Conservation (phyloP, 1,140 invertebrate species). For the Hycleus cichorii region DNA sequence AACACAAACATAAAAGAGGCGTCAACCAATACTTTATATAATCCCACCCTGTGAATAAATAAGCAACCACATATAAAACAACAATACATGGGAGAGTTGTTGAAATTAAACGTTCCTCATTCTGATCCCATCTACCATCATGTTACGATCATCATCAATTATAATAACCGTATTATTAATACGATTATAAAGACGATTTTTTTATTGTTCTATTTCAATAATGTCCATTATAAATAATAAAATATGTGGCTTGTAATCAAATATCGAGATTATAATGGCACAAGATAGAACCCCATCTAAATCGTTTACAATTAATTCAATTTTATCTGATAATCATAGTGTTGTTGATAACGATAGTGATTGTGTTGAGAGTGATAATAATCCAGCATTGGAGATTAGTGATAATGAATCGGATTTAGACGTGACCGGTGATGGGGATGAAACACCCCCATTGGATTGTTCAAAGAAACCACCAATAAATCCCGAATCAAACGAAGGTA, state of each 20-base stretch:
- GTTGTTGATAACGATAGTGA: conserved; percentile 23
- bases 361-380: conserved; percentile 46
- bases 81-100: too few species aligned
- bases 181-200: too few species aligned
- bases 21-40: conserved; percentile 24
- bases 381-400: conserved; percentile 22
- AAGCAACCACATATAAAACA: background rate
- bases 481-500: conserved; percentile 9
- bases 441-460: conserved; percentile 56
- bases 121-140: too few species aligned
- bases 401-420: conserved; percentile 74
- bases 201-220: too few species aligned
- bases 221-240: too few species aligned
- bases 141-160: too few species aligned
- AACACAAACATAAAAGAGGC: conserved; percentile 11
- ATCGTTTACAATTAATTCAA: conserved; percentile 65
- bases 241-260: too few species aligned
- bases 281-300: conserved; percentile 49
- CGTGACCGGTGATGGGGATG: conserved; percentile 44
- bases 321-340: conserved; percentile 56
- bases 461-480: conserved; percentile 41
- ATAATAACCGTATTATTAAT: too few species aligned
- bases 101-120: too few species aligned
- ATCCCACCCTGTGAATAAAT: conserved; percentile 19
- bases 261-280: conserved; percentile 29